Conservation (phyloP, 2,797 vertebrate species). For the Macrochelys suwanniensis region DNA sequence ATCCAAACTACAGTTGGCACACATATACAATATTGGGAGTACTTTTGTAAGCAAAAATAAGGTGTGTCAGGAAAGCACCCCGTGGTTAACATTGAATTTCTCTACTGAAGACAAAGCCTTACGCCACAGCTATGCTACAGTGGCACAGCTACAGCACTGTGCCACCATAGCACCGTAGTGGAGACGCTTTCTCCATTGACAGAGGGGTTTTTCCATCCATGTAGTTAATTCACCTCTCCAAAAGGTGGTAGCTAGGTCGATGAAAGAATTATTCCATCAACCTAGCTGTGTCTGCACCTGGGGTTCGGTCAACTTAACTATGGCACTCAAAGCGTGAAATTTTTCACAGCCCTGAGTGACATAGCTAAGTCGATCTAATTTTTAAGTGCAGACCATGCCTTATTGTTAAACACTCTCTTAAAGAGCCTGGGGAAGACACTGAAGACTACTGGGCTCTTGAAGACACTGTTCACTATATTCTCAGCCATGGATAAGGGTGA, state of each 20-base stretch:
- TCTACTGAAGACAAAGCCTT: background rate
- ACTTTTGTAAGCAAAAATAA: background rate
- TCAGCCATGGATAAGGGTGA: background rate
- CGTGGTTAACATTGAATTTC: background rate
- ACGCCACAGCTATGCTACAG: background rate
- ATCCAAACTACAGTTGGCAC: background rate
- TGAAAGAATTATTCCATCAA: no score
- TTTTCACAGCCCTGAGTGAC: no score
- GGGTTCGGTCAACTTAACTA: background rate
- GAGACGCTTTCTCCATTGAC: background rate
- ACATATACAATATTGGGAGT: background rate
- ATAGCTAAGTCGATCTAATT: background rate
- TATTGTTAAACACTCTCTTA: background rate
- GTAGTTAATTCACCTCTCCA: background rate
- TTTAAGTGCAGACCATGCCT: background rate
- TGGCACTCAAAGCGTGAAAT: background rate
- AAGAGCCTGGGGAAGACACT: background rate
- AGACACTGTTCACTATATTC: background rate
- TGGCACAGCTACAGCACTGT: background rate
- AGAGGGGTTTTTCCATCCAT: background rate
- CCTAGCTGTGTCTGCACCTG: background rate
- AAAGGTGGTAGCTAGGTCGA: background rate
- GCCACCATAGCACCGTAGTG: background rate
- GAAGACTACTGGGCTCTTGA: background rate
- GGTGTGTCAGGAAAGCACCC: background rate